These are phyloP conservation scores for Gastrophysa polygoni DNA, from an alignment of 2,888 invertebrate species.

Conservation along the genomic window DNA sequence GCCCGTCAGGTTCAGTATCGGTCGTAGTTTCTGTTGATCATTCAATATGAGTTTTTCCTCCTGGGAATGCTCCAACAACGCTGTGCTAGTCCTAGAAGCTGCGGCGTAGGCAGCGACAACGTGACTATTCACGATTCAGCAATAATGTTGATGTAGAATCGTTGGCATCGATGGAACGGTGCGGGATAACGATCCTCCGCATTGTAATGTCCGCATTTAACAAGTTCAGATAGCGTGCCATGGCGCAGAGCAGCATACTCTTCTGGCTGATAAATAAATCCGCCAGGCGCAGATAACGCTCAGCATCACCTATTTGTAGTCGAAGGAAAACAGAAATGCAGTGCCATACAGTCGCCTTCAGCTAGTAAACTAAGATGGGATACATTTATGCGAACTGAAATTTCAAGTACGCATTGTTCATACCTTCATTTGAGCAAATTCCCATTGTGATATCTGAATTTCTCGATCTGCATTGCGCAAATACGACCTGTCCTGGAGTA, in stretches of 20 bases:
- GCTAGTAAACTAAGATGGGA: slow-evolving; percentile 39
- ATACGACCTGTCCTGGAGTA: no score
- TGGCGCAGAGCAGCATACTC: slow-evolving; percentile 42
- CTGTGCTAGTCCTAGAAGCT: slow-evolving; percentile 20
- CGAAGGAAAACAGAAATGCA: slow-evolving; percentile 33
- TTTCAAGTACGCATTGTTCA: no score
- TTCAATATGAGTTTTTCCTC: not conserved
- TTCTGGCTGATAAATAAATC: slow-evolving; percentile 54
- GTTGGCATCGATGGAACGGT: slow-evolving; percentile 56
- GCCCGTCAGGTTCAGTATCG: no score
- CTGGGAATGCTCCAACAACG: slow-evolving; percentile 35
- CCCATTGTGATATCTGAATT: no score
- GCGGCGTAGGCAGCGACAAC: slow-evolving; percentile 53
- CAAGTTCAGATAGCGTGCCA: slow-evolving; percentile 55
- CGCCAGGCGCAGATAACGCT: slow-evolving; percentile 50
- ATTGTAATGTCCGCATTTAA: slow-evolving; percentile 60
- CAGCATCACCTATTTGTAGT: slow-evolving; percentile 54
- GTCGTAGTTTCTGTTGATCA: no score
- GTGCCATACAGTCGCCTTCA: slow-evolving; percentile 32
- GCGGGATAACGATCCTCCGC: slow-evolving; percentile 58
- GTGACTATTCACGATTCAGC: slow-evolving; percentile 58
- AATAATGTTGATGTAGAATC: slow-evolving; percentile 59
- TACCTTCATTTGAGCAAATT: no score
- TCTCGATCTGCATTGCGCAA: no score
- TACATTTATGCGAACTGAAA: no score